Evolutionary conservation across 2,113 vertebrate species (phyloP), one percentile per base, ranked within the genome.

Genomic region (Nymphicus hollandicus): DNA sequence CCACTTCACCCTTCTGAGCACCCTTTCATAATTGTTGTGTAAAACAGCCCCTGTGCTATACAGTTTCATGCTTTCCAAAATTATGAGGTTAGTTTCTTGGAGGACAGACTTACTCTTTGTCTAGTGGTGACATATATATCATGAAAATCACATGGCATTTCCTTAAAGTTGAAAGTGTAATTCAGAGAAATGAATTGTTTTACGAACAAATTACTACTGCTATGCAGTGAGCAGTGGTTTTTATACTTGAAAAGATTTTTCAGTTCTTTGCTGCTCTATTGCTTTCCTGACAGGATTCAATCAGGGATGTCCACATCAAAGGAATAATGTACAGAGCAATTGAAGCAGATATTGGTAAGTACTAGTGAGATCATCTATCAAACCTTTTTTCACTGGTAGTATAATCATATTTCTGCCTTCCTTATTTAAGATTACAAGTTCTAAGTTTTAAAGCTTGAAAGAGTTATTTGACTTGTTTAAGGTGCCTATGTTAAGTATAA

Each of bases 311-410:
- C 88, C 99, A 99, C 87, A 99, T 98, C 92, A 99, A 99, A 97
- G 99, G 99, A 72, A 99, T 99, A 74, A 98, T 99, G 99, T 99
- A 99, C 97, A 98, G 98, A 89, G 99, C 99, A 6, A 99, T 99
- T 78, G 99, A 99, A 95, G 99, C 99, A 28, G 98, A 99, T 92
- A 99, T 99, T 47, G 99, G 99, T 99, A 98, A 91, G 96, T 96
- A 43, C 10, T 18, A 47, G 19, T 50, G 18, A n/a, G 35, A 3
- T 29, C 19, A 31, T 39, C 19, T 44, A 1, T 20, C 23, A 49
- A 58, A 66, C 18, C 6, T 73, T 79, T 81, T 60, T 49, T 33
- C 28, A 27, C 9, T 31, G n/a, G 7, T 17, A 20, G 5, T 37
- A 6, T 63, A 39, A 37, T 39, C 20, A 12, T 66, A 37, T 74